phyloP scores from a whole-genome alignment of 2,797 vertebrate genomes.

The Crenichthys baileyi region DNA sequence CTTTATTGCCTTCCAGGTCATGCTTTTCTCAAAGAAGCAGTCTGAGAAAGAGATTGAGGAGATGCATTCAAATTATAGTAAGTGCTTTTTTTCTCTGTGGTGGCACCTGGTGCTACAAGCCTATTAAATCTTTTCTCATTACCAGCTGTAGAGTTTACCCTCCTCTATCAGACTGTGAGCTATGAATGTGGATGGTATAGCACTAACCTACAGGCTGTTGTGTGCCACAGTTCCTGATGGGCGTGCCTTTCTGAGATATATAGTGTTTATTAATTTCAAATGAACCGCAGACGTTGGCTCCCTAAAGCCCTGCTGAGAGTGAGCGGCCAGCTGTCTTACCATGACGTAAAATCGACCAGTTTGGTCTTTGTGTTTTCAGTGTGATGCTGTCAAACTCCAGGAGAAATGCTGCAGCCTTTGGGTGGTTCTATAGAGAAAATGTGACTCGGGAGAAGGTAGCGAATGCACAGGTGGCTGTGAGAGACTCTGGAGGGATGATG shows the following conservation, averaged over 20 bases:
- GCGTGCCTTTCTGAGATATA: neutral
- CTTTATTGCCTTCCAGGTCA: constrained; percentile 73
- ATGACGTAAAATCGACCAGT: neutral
- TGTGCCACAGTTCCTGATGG: neutral
- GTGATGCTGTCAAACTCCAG: neutral
- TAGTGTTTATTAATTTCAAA: neutral
- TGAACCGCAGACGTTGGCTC: neutral
- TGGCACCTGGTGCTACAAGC: neutral
- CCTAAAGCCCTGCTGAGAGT: neutral
- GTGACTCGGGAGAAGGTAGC: neutral
- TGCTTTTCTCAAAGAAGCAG: constrained; percentile 90
- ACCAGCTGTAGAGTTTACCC: neutral
- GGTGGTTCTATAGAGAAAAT: neutral
- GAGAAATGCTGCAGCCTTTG: neutral
- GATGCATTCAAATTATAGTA: constrained; percentile 90
- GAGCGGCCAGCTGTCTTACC: neutral
- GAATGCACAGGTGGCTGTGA: neutral
- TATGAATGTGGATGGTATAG: neutral
- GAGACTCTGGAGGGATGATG: neutral
- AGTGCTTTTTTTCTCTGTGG: constrained; percentile 71
- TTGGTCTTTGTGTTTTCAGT: neutral
- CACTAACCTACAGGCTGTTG: neutral
- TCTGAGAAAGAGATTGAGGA: constrained; percentile 91
- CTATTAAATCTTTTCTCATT: neutral
- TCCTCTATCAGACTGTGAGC: neutral